Evolutionary conservation across 2,797 vertebrate species (phyloP).

Genomic region (Sebastes trivittatus): DNA sequence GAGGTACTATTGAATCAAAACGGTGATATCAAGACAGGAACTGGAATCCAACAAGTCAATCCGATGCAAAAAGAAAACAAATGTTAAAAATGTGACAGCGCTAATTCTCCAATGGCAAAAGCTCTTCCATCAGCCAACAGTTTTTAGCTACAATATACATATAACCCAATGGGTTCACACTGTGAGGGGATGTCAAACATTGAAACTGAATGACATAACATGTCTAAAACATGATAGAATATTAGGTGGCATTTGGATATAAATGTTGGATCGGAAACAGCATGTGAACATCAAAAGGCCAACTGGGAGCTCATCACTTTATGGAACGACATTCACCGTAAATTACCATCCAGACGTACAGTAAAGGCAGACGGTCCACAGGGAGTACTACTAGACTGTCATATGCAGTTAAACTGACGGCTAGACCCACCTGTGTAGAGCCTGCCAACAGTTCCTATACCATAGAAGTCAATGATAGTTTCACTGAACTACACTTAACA

Average conservation of each 20-base stretch:
- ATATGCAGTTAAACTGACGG: conserved; percentile 16
- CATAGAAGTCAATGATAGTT: neutral
- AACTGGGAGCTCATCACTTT: conserved; percentile 30
- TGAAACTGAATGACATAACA: conserved; percentile 48
- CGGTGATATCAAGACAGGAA: neutral
- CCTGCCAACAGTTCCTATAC: neutral
- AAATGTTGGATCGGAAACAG: conserved; percentile 45
- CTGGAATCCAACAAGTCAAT: conserved; percentile 2
- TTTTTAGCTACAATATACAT: conserved; percentile 13
- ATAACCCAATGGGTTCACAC: conserved; percentile 14
- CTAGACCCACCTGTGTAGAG: neutral
- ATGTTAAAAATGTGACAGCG: neutral
- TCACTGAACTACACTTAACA: neutral
- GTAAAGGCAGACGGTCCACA: conserved; percentile 9
- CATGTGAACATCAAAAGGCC: conserved; percentile 61
- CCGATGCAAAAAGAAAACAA: neutral
- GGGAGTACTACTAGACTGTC: conserved; percentile 27
- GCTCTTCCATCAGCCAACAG: conserved; percentile 14
- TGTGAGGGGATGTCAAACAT: conserved; percentile 51
- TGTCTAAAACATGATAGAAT: conserved; percentile 47
- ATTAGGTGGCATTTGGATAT: conserved; percentile 41
- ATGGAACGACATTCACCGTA: conserved; percentile 32
- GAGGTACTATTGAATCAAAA: neutral
- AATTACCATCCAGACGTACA: conserved; percentile 19
- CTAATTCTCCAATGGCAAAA: conserved; percentile 13